Conservation (phyloP, 2,113 vertebrate genomes). For the Synodontis membranacea region DNA sequence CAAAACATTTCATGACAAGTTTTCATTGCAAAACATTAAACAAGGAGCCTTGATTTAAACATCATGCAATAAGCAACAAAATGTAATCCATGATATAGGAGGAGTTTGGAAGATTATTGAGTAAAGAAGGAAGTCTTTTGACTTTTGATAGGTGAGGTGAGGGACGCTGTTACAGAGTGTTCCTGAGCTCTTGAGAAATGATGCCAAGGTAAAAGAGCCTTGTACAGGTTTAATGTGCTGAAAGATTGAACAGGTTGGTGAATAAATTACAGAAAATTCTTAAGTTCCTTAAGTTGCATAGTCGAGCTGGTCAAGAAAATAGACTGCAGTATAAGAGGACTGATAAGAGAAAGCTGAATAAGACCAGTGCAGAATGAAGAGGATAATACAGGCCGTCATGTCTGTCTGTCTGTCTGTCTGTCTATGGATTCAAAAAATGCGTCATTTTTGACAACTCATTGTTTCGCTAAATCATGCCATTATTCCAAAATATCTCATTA, state of each 20-base stretch:
- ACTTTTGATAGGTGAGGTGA: not conserved
- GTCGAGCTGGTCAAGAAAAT: not conserved
- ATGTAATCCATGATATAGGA: no score
- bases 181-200: not conserved
- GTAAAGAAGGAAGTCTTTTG: no score
- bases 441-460: not conserved
- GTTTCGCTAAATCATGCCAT: not conserved
- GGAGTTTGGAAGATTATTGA: not conserved
- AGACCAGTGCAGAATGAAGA: not conserved
- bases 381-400: not conserved
- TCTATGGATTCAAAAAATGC: not conserved
- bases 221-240: not conserved
- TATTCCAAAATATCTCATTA: not conserved
- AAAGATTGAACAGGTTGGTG: not conserved
- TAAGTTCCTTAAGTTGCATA: not conserved
- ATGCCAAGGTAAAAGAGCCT: not conserved
- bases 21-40: no score
- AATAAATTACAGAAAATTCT: not conserved
- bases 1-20: no score
- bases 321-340: not conserved
- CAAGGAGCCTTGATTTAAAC: no score
- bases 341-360: not conserved
- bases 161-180: not conserved
- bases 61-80: no score
- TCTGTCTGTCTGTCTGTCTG: conserved; percentile 1